These are phyloP conservation scores for Athetis lepigone DNA, from an alignment of 2,888 invertebrate genomes.

Conservation along the genomic window DNA sequence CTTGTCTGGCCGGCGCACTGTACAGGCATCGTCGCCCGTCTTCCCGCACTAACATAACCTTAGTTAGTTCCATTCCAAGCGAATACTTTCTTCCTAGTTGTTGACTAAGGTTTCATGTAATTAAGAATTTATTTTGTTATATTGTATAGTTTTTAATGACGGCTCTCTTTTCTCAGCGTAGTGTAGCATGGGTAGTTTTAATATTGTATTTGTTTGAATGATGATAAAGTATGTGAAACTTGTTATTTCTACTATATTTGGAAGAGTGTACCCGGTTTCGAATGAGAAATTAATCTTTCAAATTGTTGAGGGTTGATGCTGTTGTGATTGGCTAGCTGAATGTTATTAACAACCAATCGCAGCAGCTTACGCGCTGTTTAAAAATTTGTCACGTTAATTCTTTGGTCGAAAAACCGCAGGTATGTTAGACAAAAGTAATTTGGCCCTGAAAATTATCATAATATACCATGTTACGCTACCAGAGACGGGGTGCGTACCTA, in stretches of 20 bases:
- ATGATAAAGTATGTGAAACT: conserved; percentile 1
- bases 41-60: conserved; percentile 52
- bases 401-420: too few species aligned
- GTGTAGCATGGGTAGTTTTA: conserved; percentile 6
- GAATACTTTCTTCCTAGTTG: conserved; percentile 63
- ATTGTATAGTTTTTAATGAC: conserved; percentile 27
- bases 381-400: too few species aligned
- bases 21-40: conserved; percentile 40
- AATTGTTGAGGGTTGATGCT: too few species aligned
- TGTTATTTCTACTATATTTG: too few species aligned
- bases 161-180: conserved; percentile 2
- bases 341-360: too few species aligned
- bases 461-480: conserved; percentile 7
- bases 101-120: conserved; percentile 62
- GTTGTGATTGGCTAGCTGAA: too few species aligned
- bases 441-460: not conserved
- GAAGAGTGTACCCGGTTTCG: too few species aligned
- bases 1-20: too few species aligned
- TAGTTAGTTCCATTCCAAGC: conserved; percentile 75
- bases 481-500: conserved; percentile 6
- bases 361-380: too few species aligned
- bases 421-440: not conserved
- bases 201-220: too few species aligned
- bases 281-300: too few species aligned
- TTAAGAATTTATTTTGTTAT: conserved; percentile 67